Base-by-base conservation (phyloP, 1,140 invertebrate genomes). In the Galendromus occidentalis region DNA sequence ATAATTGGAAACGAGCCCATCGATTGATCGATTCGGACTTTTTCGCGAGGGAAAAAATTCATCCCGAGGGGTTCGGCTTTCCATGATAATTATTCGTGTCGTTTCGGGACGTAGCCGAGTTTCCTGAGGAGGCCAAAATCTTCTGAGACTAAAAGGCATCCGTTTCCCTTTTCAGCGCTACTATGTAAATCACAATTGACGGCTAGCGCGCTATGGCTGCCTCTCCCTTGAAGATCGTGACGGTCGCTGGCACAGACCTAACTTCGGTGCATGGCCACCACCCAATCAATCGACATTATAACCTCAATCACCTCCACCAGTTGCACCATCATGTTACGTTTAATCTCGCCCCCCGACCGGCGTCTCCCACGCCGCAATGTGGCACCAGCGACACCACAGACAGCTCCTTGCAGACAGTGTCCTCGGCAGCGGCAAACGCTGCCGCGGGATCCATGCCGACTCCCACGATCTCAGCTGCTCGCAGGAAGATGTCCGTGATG, bases 161-260 rank as follows among this genome's bases (percentile, higher is more conserved):
- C 9, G 33, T 39, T 39, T 4, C 51, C n/a, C n/a, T n/a, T 47
- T 47, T 4, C 51, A 59, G 51, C 51, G 51, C 51, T 25, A 59
- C 51, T 29, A 59, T 59, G 51, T 59, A 59, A 39, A 59, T 22
- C 51, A 59, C 51, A 59, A 59, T 59, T 59, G 51, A 59, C 51
- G 51, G 51, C 51, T 59, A 59, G 51, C n/a, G 51, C 51, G 51
- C 51, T 14, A 59, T 59, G 51, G 51, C 51, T 59, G 51, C 51
- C 51, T 59, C 51, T 59, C 51, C 51, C 51, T 59, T 59, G 51
- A 59, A 59, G 51, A 25, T 59, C 51, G 51, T 59, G 51, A 59
- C 51, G 51, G 51, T 59, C 51, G 51, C 51, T 59, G 51, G 51
- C 51, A 25, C 51, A 22, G 51, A 59, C 51, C 51, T 59, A 29